Conservation (phyloP, 2,888 invertebrate genomes). For the Rambutsinella grinnellia region DNA sequence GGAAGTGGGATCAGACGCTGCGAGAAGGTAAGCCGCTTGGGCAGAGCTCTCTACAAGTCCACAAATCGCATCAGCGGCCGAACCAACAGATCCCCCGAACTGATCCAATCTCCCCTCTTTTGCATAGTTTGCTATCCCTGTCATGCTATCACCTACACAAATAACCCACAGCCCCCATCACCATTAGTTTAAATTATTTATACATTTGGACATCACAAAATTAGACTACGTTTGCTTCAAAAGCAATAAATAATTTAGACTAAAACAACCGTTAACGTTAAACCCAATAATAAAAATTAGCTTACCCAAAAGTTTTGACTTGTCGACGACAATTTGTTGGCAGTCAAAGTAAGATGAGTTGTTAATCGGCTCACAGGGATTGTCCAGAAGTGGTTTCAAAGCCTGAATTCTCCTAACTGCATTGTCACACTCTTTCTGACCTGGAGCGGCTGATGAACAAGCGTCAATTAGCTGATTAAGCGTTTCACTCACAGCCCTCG, state of each 20-base stretch:
- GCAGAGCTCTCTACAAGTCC: slow-evolving; percentile 93
- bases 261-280: no score
- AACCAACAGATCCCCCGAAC: slow-evolving; percentile 86
- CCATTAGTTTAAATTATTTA: slow-evolving; percentile 26
- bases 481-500: slow-evolving; percentile 89
- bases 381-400: slow-evolving; percentile 83
- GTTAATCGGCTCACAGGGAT: slow-evolving; percentile 88
- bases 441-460: slow-evolving; percentile 91
- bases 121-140: slow-evolving; percentile 93
- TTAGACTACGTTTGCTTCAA: no score
- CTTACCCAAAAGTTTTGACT: slow-evolving; percentile 83
- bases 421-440: slow-evolving; percentile 96
- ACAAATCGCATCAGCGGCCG: slow-evolving; percentile 89
- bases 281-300: slow-evolving; percentile 52
- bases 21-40: slow-evolving; percentile 95
- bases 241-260: no score
- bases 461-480: slow-evolving; percentile 91
- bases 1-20: slow-evolving; percentile 91
- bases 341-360: slow-evolving; percentile 94
- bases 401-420: slow-evolving; percentile 93
- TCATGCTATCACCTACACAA: slow-evolving; percentile 85
- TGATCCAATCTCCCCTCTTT: slow-evolving; percentile 87
- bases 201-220: background rate
- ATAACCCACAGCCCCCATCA: slow-evolving; percentile 51
- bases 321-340: slow-evolving; percentile 89